Conservation (phyloP, 2,797 vertebrate genomes). For the Sardinella longiceps region DNA sequence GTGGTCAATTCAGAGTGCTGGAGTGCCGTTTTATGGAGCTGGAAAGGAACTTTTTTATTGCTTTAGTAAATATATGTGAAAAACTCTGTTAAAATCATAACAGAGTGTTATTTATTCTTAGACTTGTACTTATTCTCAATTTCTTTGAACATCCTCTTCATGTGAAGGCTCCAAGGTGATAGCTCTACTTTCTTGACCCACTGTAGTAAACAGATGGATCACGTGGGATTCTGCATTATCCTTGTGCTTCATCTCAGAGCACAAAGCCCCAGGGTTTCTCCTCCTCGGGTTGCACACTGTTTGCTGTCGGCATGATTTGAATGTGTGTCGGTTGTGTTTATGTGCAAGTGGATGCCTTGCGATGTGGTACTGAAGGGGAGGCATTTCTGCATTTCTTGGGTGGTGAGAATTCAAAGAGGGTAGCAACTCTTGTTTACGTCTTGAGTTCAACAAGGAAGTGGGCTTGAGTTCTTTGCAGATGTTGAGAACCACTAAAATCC, state of each 20-base stretch:
- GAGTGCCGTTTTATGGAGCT: not conserved
- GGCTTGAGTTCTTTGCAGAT: not conserved
- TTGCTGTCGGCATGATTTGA: not conserved
- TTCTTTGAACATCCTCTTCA: not conserved
- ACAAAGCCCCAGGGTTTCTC: not conserved
- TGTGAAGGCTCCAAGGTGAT: not conserved
- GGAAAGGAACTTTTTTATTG: not conserved
- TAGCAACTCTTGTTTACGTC: constrained; percentile 1
- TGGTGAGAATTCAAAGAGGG: constrained; percentile 1
- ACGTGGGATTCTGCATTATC: not conserved
- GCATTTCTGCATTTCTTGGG: not conserved
- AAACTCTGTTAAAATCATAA: not conserved
- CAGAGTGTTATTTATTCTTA: not conserved
- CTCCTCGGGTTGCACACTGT: not conserved
- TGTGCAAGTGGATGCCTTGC: not conserved
- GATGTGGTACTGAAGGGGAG: not conserved
- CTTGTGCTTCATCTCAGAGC: not conserved
- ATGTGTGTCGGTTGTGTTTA: not conserved
- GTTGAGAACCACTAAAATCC: not conserved
- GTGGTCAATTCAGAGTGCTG: constrained; percentile 10
- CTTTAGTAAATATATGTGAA: not conserved
- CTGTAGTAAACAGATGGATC: not conserved
- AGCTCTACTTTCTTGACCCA: not conserved
- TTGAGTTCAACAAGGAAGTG: not conserved
- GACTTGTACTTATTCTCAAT: not conserved